Base-by-base conservation (phyloP, 2,797 vertebrate species). In the Alca torda region DNA sequence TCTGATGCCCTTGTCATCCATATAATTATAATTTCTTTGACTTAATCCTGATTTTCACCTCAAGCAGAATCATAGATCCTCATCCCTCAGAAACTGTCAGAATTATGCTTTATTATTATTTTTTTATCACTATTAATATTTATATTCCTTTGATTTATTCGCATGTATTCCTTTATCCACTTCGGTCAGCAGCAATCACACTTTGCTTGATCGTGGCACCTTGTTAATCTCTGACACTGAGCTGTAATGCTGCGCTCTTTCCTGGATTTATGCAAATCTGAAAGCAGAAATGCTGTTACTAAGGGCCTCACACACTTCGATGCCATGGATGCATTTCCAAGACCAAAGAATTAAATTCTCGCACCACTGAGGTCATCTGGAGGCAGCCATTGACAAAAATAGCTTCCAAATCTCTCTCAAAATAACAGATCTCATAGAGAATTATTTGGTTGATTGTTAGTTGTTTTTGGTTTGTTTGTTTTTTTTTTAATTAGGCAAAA, bases 41-140 rank as follows among this genome's bases (percentile, higher is more conserved):
- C 83, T 85, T 88, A 93, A 90, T 91, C 21, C 74, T 83, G 39
- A 59, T 94, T 96, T 96, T 94, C 68, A 95, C 79, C 90, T 82
- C 78, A 51, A 73, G 31, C 16, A 76, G 41, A 90, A 75, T 63
- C 23, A 54, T 6, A 60, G 51, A 65, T 20, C 17, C 39, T 81
- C 18, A 41, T 67, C 81, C 73, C 50, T 81, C 37, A 59, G 48
- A 64, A 78, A 35, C 13, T 76, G 59, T 48, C 88, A 95, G 33
- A 91, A 82, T 78, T 69, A 79, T n/a, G 30, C 25, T 78, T 74
- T 73, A 46, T 64, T 73, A 46, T 64, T 84, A 83, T 89, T 87
- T 54, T 89, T 89, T 91, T 80, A 72, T 75, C 67, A 28, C 35
- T 81, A 54, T 75, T 78, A 87, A 51, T 61, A 81, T 65, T 65